A percentile compares a stretch with the other conserved stretches of the same genome.
Evolutionary conservation across 2,797 vertebrate genomes (phyloP).

Genomic region (Mareca penelope): DNA sequence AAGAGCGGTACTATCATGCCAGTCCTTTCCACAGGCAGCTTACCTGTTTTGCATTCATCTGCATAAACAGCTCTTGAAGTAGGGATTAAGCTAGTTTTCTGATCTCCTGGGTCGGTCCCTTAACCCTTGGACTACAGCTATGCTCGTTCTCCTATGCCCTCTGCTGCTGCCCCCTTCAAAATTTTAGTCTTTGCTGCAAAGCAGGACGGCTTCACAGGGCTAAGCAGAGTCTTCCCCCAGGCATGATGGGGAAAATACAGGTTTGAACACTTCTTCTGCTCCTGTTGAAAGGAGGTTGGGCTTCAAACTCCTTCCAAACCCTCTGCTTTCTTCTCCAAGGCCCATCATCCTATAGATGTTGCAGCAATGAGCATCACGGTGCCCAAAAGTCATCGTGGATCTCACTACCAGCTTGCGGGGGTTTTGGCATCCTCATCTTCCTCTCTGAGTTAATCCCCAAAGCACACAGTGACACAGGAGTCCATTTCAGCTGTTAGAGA

Average conservation of each 20-base stretch:
- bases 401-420: not conserved
- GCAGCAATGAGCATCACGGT: not conserved
- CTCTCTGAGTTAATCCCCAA: not conserved
- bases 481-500: not conserved
- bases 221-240: not conserved
- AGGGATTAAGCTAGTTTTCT: constrained; percentile 18
- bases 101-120: not conserved
- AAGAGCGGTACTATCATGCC: not conserved
- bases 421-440: not conserved
- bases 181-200: not conserved
- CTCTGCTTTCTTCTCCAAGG: not conserved
- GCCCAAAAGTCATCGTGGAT: not conserved
- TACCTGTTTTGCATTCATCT: constrained; percentile 16
- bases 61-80: not conserved
- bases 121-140: not conserved
- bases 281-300: not conserved
- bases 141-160: not conserved
- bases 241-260: not conserved
- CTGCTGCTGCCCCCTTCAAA: not conserved
- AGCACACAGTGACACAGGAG: not conserved
- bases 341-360: not conserved
- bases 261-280: not conserved
- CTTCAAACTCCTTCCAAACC: not conserved
- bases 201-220: not conserved
- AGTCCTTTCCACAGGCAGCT: not conserved